These are phyloP conservation scores for Gonioctena quinquepunctata DNA, from an alignment of 1,140 invertebrate genomes.

Conservation along the genomic window DNA sequence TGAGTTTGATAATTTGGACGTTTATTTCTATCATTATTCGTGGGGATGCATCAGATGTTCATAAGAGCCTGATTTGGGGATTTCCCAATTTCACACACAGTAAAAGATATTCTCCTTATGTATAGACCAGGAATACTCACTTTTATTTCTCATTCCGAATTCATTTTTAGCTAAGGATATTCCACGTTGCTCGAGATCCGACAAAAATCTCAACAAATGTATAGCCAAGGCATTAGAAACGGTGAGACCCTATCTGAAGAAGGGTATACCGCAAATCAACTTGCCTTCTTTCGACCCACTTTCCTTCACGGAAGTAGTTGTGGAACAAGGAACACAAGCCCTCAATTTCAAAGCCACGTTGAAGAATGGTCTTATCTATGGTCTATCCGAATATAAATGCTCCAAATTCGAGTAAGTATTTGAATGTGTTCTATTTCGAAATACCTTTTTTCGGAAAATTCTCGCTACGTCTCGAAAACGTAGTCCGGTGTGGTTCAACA, in stretches of 20 bases:
- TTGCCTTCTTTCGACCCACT: slow-evolving; percentile 69
- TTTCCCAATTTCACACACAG: no score
- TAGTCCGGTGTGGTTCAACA: no score
- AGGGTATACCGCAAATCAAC: slow-evolving; percentile 68
- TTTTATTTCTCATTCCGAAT: no score
- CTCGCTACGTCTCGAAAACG: no score
- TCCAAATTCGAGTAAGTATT: slow-evolving; percentile 35
- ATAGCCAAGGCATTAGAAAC: slow-evolving; percentile 62
- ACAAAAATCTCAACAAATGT: slow-evolving; percentile 55
- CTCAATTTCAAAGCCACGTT: slow-evolving; percentile 68
- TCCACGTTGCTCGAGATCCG: background rate
- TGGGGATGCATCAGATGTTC: no score
- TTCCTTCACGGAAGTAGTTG: slow-evolving; percentile 62
- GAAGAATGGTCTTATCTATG: slow-evolving; percentile 65
- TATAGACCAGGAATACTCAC: no score
- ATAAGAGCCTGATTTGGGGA: no score
- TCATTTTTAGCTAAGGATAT: background rate
- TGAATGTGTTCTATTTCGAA: no score
- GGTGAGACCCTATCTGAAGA: slow-evolving; percentile 61
- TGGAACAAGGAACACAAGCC: slow-evolving; percentile 65
- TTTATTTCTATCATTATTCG: no score
- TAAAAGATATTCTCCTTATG: no score
- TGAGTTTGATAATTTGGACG: no score
- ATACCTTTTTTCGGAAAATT: no score
- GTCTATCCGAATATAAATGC: slow-evolving; percentile 51